Percentiles rank a stretch among this genome's conserved stretches.
These are phyloP conservation scores for Plotosus lineatus DNA, from an alignment of 2,113 vertebrate genomes.

Conservation along the genomic window DNA sequence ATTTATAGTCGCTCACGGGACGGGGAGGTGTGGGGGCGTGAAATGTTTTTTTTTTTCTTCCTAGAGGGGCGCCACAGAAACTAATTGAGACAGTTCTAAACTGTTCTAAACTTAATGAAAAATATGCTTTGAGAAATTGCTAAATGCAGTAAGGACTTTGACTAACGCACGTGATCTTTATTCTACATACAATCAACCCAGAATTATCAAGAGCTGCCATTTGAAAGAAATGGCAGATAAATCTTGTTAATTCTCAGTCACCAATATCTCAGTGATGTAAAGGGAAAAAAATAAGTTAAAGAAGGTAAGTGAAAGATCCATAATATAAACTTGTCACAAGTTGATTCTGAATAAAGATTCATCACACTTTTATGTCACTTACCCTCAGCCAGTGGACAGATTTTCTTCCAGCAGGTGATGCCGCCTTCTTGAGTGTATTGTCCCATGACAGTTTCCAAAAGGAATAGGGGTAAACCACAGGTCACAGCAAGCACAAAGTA, in stretches of 20 bases:
- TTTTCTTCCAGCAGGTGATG: conserved; percentile 71
- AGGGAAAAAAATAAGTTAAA: background rate
- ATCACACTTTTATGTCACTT: conserved; percentile 26
- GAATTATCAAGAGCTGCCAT: too few species aligned
- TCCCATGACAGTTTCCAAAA: conserved; percentile 70
- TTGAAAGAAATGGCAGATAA: too few species aligned
- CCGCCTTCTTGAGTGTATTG: conserved; percentile 72
- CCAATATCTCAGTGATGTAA: background rate
- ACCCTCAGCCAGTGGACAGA: conserved; percentile 73
- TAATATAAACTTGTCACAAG: background rate
- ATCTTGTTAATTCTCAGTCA: too few species aligned
- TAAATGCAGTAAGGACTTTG: background rate
- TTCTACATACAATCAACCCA: too few species aligned
- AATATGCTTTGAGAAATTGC: background rate
- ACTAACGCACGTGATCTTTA: background rate
- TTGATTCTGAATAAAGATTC: background rate
- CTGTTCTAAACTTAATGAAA: background rate
- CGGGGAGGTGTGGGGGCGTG: too few species aligned
- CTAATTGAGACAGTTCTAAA: too few species aligned
- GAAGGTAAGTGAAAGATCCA: background rate
- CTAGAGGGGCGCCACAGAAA: too few species aligned
- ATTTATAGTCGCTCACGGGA: too few species aligned
- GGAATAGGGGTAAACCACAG: conserved; percentile 71
- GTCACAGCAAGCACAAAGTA: conserved; percentile 72
- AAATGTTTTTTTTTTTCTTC: too few species aligned